phyloP scores from a whole-genome alignment of 2,888 invertebrate genomes.

The Liodrosophila aerea region DNA sequence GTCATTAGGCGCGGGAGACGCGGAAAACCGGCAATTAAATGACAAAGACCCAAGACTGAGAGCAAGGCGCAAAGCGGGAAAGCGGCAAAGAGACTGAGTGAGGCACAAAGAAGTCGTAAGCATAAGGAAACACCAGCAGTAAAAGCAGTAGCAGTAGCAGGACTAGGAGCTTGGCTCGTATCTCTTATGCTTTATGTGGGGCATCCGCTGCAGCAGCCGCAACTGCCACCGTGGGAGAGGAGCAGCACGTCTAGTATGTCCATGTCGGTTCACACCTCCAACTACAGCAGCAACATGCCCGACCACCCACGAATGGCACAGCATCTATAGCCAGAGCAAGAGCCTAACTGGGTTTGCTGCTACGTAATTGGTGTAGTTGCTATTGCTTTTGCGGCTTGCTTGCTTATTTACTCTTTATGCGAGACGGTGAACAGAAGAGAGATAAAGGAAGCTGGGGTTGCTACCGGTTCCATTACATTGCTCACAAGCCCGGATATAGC shows the following conservation, averaged over 20 bases:
- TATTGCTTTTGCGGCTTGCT: constrained; percentile 45
- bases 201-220: constrained; percentile 54
- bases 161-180: constrained; percentile 48
- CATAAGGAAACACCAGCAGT: constrained; percentile 61
- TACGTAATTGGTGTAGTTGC: constrained; percentile 64
- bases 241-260: constrained; percentile 26
- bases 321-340: constrained; percentile 30
- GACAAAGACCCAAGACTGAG: constrained; percentile 31
- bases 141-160: constrained; percentile 13
- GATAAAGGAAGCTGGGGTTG: neutral
- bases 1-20: constrained; percentile 68
- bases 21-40: constrained; percentile 54
- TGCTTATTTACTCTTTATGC: constrained; percentile 60
- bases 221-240: constrained; percentile 6
- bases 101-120: constrained; percentile 53
- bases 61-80: constrained; percentile 26
- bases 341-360: constrained; percentile 45
- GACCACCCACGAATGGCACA: too few species aligned
- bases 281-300: neutral
- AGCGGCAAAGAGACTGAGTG: constrained; percentile 26
- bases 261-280: constrained; percentile 4
- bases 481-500: constrained; percentile 71
- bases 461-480: constrained; percentile 46
- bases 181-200: constrained; percentile 71
- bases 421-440: neutral